A percentile compares a stretch with the other conserved stretches of the same genome.
These are phyloP conservation scores for Tamandua tetradactyla DNA, from an alignment of 2,797 vertebrate genomes.

Conservation along the genomic window DNA sequence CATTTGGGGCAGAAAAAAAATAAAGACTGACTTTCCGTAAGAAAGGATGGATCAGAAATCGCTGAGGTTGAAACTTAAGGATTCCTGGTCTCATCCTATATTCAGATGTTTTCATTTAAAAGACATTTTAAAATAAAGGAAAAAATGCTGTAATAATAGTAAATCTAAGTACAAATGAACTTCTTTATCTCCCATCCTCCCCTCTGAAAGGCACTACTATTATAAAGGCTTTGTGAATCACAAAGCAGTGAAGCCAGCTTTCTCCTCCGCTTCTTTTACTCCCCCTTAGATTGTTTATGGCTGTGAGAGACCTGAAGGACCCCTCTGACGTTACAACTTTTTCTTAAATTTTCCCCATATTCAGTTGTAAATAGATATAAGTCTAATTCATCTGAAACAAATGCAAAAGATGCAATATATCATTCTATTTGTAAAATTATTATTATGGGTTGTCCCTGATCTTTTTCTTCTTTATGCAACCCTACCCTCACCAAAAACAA, in stretches of 20 bases:
- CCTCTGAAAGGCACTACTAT: constrained; percentile 67
- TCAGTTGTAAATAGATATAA: constrained; percentile 57
- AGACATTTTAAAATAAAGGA: constrained; percentile 48
- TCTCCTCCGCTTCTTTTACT: constrained; percentile 42
- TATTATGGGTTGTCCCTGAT: constrained; percentile 49
- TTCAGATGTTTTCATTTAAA: constrained; percentile 65
- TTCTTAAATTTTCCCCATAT: not conserved
- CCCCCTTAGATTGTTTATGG: constrained; percentile 53
- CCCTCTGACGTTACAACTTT: not conserved
- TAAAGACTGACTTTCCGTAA: constrained; percentile 64
- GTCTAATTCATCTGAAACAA: constrained; percentile 57
- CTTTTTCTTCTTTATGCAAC: constrained; percentile 50
- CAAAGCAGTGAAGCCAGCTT: constrained; percentile 44
- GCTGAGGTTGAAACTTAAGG: constrained; percentile 57
- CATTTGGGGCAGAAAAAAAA: constrained; percentile 49
- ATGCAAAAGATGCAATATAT: constrained; percentile 26
- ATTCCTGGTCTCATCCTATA: constrained; percentile 62
- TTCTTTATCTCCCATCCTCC: constrained; percentile 64
- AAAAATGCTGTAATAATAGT: constrained; percentile 51
- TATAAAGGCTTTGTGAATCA: constrained; percentile 68
- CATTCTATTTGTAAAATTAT: constrained; percentile 31
- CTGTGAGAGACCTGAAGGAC: constrained; percentile 51
- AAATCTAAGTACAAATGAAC: constrained; percentile 55
- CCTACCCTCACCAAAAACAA: constrained; percentile 15
- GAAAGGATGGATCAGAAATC: constrained; percentile 67